Evolutionary conservation across 2,888 invertebrate species (phyloP), one percentile per base, ranked within the genome.

Genomic region (Cephus nigrinus): DNA sequence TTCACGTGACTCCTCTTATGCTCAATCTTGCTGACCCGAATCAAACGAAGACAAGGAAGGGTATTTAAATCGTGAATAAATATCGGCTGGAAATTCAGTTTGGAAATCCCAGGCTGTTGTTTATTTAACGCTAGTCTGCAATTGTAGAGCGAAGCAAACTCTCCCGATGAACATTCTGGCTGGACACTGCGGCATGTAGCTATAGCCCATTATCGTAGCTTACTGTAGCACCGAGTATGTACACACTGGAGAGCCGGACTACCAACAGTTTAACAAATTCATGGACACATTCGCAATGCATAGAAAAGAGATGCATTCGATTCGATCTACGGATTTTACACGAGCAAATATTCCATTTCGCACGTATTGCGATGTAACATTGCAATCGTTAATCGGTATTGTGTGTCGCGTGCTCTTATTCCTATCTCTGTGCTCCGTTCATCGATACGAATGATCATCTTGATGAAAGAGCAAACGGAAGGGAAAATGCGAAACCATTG

Each of bases 211-310:
- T 55, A 55, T 55, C 55, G 55, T 55, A 55, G 55, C 55, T 55
- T 55, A 55, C 55, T 68, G 68, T 69, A 71, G 75, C 79, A 76
- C 11, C 30, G 23, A 75, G 68, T 15, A 68, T 30, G 75, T 55
- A 55, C 23, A 55, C 55, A 55, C 23, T 23, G 5, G 55, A 55
- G 55, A 55, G 23, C 74, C 69, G 36, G 68, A 23, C 69, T 68
- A 68, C 72, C 77, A 55, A 75, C 74, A 76, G 79, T 82, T 83
- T 80, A 84, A 84, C 81, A 81, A 83, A 86, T 84, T 84, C 84
- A 85, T 84, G 83, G 81, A 73, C 77, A 74, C 83, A 85, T 85
- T 86, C 83, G 81, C 82, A 82, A 83, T 84, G 84, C 84, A 84
- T 84, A 81, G 83, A 85, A 86, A 85, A 84, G 84, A 83, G 82